Base-by-base conservation (phyloP, 2,888 invertebrate genomes). In the Conchocele bisecta region DNA sequence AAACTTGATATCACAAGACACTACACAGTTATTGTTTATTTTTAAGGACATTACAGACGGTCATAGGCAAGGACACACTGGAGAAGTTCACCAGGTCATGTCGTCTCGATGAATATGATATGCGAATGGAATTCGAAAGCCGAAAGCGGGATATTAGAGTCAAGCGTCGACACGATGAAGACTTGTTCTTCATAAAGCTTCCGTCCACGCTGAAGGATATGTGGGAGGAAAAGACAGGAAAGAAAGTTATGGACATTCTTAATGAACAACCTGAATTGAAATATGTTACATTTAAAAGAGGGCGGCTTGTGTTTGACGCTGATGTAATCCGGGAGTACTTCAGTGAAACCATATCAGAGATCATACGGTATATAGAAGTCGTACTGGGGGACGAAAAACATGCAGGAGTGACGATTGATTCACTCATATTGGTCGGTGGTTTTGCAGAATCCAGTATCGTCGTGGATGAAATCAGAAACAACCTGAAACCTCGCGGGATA, bases 381-480 rank as follows among this genome's bases (percentile, higher is more conserved):
- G 46, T 61, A 7, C 26, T 61, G 13, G 24, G 22, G n/a, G 48
- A 29, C 9, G 31, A 58, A 13, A 24, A 50, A 3, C 48, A 54
- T 26, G 6, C 0, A 1, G 61, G 57, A 0, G 28, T 64, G 4
- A 51, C 51, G 3, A 64, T 72, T 26, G 61, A 72, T 33, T 50
- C 57, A n/a, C 24, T 72, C 29, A 61, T 72, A 33, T 24, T 72
- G 13, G 66, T 66, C 24, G 66, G 66, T 22, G 71, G 71, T 1
- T 66, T 71, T 64, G 73, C 73, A 11, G 50, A 58, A 39, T 73
- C 73, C 3, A 37, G 41, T 26, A 57, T 50, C n/a, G 66, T 71
- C 3, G 61, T 61, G 2, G 46, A 51, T n/a, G 31, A 51, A 39
- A 26, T 71, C 20, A 22, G 71, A 29, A 51, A 50, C 15, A 44